Evolutionary conservation across 1,140 invertebrate species (phyloP).

Genomic region (Lepidostoma basale): DNA sequence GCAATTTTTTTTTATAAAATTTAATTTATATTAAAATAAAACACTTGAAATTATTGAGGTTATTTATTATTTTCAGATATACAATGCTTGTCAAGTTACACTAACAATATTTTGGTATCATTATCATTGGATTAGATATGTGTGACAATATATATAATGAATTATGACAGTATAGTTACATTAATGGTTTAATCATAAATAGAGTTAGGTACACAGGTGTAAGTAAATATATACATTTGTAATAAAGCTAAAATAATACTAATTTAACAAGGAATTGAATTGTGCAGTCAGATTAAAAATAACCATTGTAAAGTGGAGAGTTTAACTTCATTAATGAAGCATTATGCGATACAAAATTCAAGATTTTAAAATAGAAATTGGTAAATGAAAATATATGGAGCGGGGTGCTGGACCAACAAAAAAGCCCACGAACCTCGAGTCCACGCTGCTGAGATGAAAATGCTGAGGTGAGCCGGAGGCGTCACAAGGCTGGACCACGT

Average conservation of each 20-base stretch:
- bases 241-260: conserved; percentile 29
- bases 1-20: background rate
- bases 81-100: conserved; percentile 40
- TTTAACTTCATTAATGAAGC: too few relatives aligned
- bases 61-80: conserved; percentile 32
- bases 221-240: conserved; percentile 11
- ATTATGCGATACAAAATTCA: too few relatives aligned
- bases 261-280: too few relatives aligned
- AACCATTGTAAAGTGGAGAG: too few relatives aligned
- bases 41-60: conserved; percentile 22
- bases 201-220: conserved; percentile 36
- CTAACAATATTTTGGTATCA: conserved; percentile 44
- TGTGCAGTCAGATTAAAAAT: too few relatives aligned
- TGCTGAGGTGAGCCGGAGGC: too few relatives aligned
- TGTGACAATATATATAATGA: conserved; percentile 34
- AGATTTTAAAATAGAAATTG: too few relatives aligned
- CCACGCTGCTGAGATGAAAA: too few relatives aligned
- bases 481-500: too few relatives aligned
- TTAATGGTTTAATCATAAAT: conserved; percentile 22
- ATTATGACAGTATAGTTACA: background rate
- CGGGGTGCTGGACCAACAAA: too few relatives aligned
- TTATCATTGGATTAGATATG: conserved; percentile 46
- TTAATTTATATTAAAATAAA: background rate
- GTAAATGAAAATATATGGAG: too few relatives aligned
- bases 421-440: too few relatives aligned